Conservation (phyloP, 2,113 vertebrate species). For the Anguilla rostrata region DNA sequence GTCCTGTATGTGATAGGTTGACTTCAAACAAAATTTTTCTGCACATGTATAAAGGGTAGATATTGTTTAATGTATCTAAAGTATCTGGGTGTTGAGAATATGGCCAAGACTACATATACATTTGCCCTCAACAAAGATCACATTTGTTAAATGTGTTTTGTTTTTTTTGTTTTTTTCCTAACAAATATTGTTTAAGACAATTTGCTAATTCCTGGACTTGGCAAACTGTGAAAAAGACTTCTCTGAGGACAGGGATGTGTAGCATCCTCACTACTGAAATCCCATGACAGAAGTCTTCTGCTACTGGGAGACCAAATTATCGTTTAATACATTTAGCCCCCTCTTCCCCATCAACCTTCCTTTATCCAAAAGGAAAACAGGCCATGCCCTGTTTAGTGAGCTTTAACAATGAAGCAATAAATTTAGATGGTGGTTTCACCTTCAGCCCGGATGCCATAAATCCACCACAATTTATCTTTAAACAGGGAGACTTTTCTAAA, state of each 20-base stretch:
- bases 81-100: neutral
- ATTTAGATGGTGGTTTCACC: neutral
- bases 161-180: neutral
- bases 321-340: neutral
- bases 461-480: neutral
- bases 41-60: neutral
- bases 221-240: neutral
- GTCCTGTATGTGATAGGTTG: neutral
- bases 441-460: conserved; percentile 8
- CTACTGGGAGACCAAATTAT: neutral
- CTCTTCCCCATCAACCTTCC: neutral
- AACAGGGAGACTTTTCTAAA: neutral
- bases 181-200: neutral
- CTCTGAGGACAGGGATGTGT: neutral
- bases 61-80: neutral
- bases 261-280: neutral
- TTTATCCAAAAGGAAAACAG: neutral
- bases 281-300: neutral
- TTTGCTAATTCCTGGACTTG: neutral
- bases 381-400: neutral
- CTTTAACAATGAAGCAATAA: conserved; percentile 20
- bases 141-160: neutral
- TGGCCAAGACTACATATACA: neutral
- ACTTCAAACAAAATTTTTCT: too few species aligned
- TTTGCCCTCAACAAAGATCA: neutral